These are phyloP conservation scores for Trachops cirrhosus DNA, from an alignment of 2,797 vertebrate species.

Conservation along the genomic window DNA sequence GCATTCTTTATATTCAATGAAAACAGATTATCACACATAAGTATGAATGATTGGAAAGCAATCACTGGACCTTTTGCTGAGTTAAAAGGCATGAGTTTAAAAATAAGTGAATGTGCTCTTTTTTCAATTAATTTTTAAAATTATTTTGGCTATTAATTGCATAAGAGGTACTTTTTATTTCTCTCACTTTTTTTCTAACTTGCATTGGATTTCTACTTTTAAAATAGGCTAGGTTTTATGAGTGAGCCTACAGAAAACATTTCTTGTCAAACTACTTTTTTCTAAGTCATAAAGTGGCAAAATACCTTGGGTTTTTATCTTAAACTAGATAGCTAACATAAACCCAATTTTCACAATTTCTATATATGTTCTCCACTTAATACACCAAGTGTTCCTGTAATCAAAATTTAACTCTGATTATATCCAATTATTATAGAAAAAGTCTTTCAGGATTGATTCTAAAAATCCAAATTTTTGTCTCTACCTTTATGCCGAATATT, in stretches of 20 bases:
- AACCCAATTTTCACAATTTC: neutral
- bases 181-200: slow-evolving; percentile 8
- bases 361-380: neutral
- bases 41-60: neutral
- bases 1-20: slow-evolving; percentile 27
- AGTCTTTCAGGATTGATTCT: neutral
- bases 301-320: slow-evolving; percentile 1
- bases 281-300: neutral
- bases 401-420: neutral
- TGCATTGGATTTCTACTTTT: neutral
- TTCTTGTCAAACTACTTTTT: neutral
- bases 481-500: neutral
- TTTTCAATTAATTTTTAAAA: neutral
- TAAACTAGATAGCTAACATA: neutral
- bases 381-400: neutral
- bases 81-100: neutral
- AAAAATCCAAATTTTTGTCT: neutral
- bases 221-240: neutral
- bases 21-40: neutral
- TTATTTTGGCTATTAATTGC: neutral
- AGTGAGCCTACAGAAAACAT: neutral
- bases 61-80: neutral
- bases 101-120: neutral
- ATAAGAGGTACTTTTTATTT: neutral
- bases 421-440: neutral